phyloP scores from a whole-genome alignment of 2,888 invertebrate genomes.

The Amphipyra tragopoginis region DNA sequence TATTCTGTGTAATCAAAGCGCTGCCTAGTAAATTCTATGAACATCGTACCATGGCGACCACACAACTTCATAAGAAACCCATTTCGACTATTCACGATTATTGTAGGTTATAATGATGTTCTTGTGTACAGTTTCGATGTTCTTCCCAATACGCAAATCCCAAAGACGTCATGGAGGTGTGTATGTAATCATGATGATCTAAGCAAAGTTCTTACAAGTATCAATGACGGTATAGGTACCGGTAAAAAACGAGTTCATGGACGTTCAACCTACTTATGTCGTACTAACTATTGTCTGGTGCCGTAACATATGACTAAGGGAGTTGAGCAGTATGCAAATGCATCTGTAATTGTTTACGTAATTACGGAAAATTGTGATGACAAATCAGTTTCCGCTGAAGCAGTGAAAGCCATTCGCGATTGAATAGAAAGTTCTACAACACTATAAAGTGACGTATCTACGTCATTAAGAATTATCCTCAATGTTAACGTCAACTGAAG shows the following conservation, averaged over 20 bases:
- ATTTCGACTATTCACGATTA: slow-evolving; percentile 20
- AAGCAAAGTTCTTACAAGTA: slow-evolving; percentile 13
- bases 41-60: slow-evolving; percentile 6
- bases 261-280: slow-evolving; percentile 10
- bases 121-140: slow-evolving; percentile 8
- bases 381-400: slow-evolving; percentile 15
- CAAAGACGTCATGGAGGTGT: slow-evolving; percentile 38
- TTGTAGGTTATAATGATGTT: slow-evolving; percentile 21
- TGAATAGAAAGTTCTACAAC: not conserved
- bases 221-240: slow-evolving; percentile 8
- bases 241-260: slow-evolving; percentile 41
- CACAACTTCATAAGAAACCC: slow-evolving; percentile 25
- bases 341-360: slow-evolving; percentile 6
- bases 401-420: slow-evolving; percentile 11
- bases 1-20: slow-evolving; percentile 21
- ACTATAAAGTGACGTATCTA: too few species aligned
- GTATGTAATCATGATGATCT: slow-evolving; percentile 28
- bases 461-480: too few species aligned
- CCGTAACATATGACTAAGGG: slow-evolving; percentile 35
- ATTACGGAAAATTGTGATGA: slow-evolving; percentile 16
- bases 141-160: slow-evolving; percentile 13
- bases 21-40: slow-evolving; percentile 25
- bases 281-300: slow-evolving; percentile 6
- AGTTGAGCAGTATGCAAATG: slow-evolving; percentile 1
- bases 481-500: too few species aligned